Evolutionary conservation across 64 coral and sea anemone genomes (phyloP).

Genomic region (Montipora foliosa): DNA sequence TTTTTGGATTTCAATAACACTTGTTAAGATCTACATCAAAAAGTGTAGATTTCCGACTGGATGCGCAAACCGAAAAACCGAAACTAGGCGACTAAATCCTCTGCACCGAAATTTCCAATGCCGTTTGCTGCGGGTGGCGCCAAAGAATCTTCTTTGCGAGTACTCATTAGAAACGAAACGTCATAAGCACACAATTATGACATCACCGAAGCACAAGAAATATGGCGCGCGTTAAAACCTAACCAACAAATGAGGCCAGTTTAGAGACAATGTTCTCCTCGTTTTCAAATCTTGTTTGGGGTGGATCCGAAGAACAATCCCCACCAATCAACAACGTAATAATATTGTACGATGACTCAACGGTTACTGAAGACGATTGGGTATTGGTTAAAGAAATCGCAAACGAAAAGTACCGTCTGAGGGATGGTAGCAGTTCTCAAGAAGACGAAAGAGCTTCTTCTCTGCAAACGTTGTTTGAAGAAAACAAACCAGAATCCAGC

Average conservation of each 20-base stretch:
- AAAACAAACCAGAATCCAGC: slow-evolving; percentile 14
- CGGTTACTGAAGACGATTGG: slow-evolving; percentile 73
- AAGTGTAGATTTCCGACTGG: no score
- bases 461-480: slow-evolving; percentile 61
- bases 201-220: background rate
- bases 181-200: slow-evolving; percentile 8
- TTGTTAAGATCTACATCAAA: no score
- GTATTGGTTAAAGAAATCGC: slow-evolving; percentile 71
- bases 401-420: background rate
- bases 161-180: background rate
- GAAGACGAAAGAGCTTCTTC: slow-evolving; percentile 28
- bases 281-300: slow-evolving; percentile 67
- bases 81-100: no score
- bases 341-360: slow-evolving; percentile 49
- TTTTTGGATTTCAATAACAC: no score
- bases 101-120: no score
- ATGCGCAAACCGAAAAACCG: no score
- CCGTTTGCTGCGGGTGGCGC: no score
- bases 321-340: background rate
- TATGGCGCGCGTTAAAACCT: background rate
- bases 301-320: slow-evolving; percentile 19
- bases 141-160: background rate
- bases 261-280: slow-evolving; percentile 74
- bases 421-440: background rate
- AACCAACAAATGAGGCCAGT: background rate